Percentiles rank a stretch among this genome's conserved stretches.
Evolutionary conservation across 2,797 vertebrate genomes (phyloP).

Genomic region (Danio choprae): DNA sequence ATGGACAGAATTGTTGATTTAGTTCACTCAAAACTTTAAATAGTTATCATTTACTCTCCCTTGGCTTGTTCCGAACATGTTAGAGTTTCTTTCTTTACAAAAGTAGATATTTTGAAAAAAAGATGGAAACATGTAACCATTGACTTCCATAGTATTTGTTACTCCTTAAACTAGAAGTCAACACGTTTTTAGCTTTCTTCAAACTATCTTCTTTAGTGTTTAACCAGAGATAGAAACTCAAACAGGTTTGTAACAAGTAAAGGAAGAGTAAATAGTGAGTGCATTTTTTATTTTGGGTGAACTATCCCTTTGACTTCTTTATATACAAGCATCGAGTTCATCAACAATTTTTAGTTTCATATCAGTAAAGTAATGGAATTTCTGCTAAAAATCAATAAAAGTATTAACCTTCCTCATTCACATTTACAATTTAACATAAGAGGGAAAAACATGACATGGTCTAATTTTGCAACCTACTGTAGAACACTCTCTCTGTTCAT

Average conservation of each 20-base stretch:
- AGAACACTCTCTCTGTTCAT: background rate
- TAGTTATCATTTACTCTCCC: no score
- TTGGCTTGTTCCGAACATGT: no score
- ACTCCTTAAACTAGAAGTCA: no score
- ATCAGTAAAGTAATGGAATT: background rate
- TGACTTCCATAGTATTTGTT: no score
- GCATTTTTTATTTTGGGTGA: background rate
- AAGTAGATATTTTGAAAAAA: no score
- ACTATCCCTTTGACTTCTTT: background rate
- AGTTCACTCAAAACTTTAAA: no score
- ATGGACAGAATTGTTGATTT: no score
- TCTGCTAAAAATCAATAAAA: background rate
- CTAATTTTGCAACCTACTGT: background rate
- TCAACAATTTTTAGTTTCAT: background rate
- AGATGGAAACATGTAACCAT: no score
- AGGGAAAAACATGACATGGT: background rate
- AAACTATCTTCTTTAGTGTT: no score
- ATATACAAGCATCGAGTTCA: background rate
- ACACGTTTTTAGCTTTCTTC: no score
- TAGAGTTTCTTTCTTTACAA: no score
- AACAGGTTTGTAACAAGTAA: background rate
- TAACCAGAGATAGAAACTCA: conserved; percentile 1
- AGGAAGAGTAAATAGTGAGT: background rate
- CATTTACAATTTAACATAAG: background rate
- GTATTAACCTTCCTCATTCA: background rate